Percentiles rank a stretch among this genome's conserved stretches.
Conservation (phyloP, 2,113 vertebrate genomes). For the Sinocyclocheilus rhinocerous region DNA sequence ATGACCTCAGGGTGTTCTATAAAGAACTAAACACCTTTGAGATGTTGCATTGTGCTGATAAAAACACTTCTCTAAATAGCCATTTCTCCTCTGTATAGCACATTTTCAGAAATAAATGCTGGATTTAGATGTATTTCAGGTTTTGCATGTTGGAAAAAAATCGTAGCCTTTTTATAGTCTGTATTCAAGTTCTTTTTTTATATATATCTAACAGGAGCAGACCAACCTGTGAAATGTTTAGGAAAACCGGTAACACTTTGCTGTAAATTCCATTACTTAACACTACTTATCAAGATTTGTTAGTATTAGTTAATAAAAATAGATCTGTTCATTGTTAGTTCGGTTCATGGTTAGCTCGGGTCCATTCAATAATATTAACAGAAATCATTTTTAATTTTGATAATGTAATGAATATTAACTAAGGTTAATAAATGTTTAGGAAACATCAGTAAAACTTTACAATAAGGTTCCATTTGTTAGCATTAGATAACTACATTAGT, state of each 20-base stretch:
- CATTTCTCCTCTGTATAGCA: neutral
- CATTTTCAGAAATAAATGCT: constrained; percentile 10
- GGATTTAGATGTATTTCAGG: neutral
- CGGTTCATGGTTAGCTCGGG: no score
- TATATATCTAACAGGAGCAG: neutral
- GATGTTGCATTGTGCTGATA: neutral
- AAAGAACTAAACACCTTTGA: neutral
- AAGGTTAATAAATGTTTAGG: neutral
- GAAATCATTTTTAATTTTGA: neutral
- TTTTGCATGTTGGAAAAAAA: no score
- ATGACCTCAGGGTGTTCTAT: neutral
- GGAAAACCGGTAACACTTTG: neutral
- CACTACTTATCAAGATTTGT: no score
- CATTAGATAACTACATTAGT: no score
- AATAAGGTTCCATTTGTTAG: no score
- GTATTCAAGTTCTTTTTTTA: neutral
- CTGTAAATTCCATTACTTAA: neutral
- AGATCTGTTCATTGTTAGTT: no score
- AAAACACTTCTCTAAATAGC: neutral
- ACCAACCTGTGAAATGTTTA: no score
- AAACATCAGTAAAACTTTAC: no score
- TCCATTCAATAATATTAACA: no score
- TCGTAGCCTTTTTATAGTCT: neutral
- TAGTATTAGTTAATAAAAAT: no score
- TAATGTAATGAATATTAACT: neutral